Percentiles rank a stretch among this genome's conserved stretches.
phyloP scores from a whole-genome alignment of 2,797 vertebrate genomes.

The Caiman crocodilus region DNA sequence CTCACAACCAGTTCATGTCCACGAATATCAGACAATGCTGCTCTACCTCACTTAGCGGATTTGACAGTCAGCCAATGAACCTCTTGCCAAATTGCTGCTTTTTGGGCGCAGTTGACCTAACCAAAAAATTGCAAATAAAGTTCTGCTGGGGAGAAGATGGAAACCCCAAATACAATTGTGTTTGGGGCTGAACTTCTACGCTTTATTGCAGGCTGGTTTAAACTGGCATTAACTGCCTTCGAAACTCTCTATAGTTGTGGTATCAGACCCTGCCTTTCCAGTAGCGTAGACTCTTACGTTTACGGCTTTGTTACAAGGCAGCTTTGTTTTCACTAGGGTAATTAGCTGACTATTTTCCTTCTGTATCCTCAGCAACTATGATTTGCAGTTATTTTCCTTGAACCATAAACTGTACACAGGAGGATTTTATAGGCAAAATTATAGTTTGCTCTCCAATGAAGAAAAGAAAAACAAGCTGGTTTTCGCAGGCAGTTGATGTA shows the following conservation, averaged over 20 bases:
- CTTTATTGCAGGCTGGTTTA: background rate
- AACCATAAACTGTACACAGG: background rate
- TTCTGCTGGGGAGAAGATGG: no score
- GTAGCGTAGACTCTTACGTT: constrained; percentile 14
- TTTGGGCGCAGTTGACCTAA: no score
- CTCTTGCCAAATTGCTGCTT: background rate
- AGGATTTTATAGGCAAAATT: background rate
- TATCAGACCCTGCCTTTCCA: background rate
- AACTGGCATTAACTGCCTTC: constrained; percentile 3
- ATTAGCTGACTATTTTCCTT: constrained; percentile 36
- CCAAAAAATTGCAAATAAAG: no score
- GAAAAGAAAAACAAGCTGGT: background rate
- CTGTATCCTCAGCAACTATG: background rate
- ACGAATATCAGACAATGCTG: background rate
- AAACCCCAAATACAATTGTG: no score
- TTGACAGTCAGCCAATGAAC: background rate
- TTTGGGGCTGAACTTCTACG: background rate
- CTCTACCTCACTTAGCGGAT: background rate
- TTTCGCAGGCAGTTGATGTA: background rate
- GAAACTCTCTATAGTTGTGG: background rate
- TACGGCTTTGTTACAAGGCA: constrained; percentile 29
- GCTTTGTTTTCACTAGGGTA: background rate
- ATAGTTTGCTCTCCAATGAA: background rate
- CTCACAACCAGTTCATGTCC: background rate
- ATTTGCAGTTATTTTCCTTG: background rate